A percentile compares a stretch with the other conserved stretches of the same genome.
Evolutionary conservation across 2,113 vertebrate genomes (phyloP).

Genomic region (Emydura subglobosa): DNA sequence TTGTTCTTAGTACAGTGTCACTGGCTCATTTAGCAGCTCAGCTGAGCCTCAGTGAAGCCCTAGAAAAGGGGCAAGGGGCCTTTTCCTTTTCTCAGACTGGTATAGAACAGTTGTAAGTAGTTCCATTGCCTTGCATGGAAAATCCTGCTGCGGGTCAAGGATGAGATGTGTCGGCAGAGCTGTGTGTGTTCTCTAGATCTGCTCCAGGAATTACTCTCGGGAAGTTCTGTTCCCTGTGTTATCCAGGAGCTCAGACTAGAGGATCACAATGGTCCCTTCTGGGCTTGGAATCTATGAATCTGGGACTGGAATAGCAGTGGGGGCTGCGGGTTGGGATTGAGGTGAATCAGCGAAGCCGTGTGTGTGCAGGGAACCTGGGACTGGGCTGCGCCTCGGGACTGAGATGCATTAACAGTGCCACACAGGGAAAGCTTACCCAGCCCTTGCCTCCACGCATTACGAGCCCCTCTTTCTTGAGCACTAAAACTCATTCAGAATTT

Average conservation of each 20-base stretch:
- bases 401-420: neutral
- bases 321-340: neutral
- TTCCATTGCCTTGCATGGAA: neutral
- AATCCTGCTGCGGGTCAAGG: neutral
- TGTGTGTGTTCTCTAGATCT: no score
- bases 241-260: no score
- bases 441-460: neutral
- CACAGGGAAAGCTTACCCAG: neutral
- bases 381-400: neutral
- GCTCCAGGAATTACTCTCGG: no score
- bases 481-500: no score
- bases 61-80: neutral
- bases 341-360: neutral
- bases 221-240: no score
- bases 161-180: no score
- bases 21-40: neutral
- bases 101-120: neutral
- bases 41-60: neutral
- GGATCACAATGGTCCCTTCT: no score
- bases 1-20: neutral
- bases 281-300: no score
- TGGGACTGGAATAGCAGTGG: no score
- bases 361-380: neutral
- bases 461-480: no score
- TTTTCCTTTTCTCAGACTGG: neutral